Evolutionary conservation across 1,140 invertebrate species (phyloP).

Genomic region (Ephestia elutella): DNA sequence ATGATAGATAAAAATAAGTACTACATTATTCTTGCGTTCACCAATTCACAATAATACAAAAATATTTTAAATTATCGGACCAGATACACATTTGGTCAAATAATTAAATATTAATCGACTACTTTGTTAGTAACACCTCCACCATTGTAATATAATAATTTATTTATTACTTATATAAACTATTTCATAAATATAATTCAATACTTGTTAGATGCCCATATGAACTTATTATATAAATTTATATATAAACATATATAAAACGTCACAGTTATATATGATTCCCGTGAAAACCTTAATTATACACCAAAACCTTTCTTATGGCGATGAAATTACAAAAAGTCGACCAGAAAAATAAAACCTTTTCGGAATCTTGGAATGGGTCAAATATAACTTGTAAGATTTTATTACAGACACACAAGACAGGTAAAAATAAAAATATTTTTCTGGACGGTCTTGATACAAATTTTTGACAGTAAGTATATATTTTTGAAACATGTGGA

Average conservation of each 20-base stretch:
- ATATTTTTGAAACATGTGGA: background rate
- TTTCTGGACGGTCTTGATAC: no score
- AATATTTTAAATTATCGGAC: background rate
- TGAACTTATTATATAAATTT: background rate
- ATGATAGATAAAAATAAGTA: no score
- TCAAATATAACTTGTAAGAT: no score
- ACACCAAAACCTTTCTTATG: no score
- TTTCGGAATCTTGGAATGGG: no score
- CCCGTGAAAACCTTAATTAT: background rate
- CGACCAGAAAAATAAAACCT: no score
- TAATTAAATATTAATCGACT: background rate
- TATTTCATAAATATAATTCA: background rate
- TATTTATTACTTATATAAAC: background rate
- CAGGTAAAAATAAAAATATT: no score
- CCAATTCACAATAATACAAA: conserved; percentile 9
- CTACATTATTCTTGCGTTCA: no score
- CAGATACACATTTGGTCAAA: background rate
- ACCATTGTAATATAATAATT: background rate
- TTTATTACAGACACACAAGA: no score
- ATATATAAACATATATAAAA: background rate
- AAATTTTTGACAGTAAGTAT: no score
- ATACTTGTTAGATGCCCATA: background rate
- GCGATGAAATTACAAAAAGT: no score
- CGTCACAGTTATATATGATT: background rate
- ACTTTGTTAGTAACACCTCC: background rate